A percentile compares a stretch with the other conserved stretches of the same genome.
phyloP scores from a whole-genome alignment of 2,888 invertebrate species.

The Dyspetes luteomarginatus region DNA sequence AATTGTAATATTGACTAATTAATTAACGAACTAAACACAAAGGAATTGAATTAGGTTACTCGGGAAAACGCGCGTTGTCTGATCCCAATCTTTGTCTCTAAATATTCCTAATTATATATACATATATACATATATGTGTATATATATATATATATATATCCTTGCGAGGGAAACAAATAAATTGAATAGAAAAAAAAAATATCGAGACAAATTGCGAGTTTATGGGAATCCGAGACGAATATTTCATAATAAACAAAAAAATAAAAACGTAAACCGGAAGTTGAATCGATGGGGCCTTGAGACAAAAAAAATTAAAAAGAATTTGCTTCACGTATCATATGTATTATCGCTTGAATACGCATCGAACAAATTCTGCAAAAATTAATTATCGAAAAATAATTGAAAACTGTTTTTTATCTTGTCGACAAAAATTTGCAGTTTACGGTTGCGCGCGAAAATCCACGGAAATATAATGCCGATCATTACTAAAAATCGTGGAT shows the following conservation, averaged over 20 bases:
- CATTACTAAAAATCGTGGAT: not conserved
- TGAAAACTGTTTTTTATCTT: conserved; percentile 9
- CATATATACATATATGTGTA: too few species aligned
- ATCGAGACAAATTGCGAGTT: conserved; percentile 28
- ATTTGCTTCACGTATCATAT: conserved; percentile 42
- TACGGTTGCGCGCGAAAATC: conserved; percentile 8
- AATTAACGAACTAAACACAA: conserved; percentile 81
- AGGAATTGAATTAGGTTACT: conserved; percentile 83
- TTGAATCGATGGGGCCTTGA: conserved; percentile 40
- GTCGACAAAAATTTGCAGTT: conserved; percentile 36
- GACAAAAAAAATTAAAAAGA: conserved; percentile 19
- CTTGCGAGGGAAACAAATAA: conserved; percentile 38
- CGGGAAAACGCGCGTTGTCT: conserved; percentile 78
- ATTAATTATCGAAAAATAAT: conserved; percentile 15
- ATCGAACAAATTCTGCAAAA: conserved; percentile 36
- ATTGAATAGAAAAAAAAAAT: conserved; percentile 16
- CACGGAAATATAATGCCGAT: too few species aligned
- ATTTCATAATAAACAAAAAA: conserved; percentile 35
- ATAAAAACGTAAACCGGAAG: conserved; percentile 23
- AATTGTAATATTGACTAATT: conserved; percentile 80
- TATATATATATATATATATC: conserved; percentile 55
- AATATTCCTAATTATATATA: conserved; percentile 74
- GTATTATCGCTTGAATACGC: conserved; percentile 9
- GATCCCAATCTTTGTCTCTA: conserved; percentile 76
- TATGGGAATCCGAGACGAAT: conserved; percentile 16